Conservation (phyloP, 92 coral and sea anemone genomes). For the Palythoa grandiflora region DNA sequence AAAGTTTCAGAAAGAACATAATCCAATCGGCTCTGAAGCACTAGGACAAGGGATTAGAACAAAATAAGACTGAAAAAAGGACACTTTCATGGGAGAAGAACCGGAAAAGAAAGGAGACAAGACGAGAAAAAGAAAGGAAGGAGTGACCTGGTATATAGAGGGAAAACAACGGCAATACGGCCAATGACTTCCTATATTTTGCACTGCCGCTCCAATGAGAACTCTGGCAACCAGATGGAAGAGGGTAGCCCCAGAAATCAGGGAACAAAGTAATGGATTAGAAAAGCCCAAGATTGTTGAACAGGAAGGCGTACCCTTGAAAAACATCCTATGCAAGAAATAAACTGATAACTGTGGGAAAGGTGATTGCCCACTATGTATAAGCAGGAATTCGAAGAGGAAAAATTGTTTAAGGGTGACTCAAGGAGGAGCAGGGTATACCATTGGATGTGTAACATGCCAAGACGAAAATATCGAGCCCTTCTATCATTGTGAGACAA, state of each 20-base stretch:
- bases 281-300: conserved; percentile 1
- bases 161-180: background rate
- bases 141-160: background rate
- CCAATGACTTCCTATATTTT: background rate
- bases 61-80: background rate
- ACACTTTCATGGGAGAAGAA: background rate
- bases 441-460: too few species aligned
- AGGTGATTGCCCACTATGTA: background rate
- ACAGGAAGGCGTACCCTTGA: background rate
- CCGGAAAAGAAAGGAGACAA: background rate
- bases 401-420: background rate
- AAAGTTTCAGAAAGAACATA: background rate
- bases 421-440: too few species aligned
- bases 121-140: too few species aligned
- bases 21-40: background rate
- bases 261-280: background rate
- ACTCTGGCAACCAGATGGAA: background rate
- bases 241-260: background rate
- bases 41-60: background rate
- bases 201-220: background rate
- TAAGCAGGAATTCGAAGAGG: background rate
- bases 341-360: background rate
- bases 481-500: too few species aligned
- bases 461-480: too few species aligned
- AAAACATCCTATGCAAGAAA: background rate